A percentile compares a stretch with the other conserved stretches of the same genome.
phyloP scores from a whole-genome alignment of 2,113 vertebrate genomes.

The Lucifuga dentata region DNA sequence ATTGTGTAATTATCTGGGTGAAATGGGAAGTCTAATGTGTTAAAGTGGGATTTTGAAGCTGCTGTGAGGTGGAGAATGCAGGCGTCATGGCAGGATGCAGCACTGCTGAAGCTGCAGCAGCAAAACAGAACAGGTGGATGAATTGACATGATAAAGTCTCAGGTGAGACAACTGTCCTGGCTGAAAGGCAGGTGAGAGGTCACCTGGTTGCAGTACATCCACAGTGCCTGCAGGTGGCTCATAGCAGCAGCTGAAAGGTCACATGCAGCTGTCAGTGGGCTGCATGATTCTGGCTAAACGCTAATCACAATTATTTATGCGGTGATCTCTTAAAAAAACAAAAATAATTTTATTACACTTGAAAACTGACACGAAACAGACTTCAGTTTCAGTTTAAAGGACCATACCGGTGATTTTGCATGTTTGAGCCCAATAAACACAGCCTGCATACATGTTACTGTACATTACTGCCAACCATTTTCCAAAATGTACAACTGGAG shows the following conservation, averaged over 20 bases:
- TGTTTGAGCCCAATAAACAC: no score
- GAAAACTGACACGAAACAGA: no score
- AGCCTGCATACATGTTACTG: no score
- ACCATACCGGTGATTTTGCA: no score
- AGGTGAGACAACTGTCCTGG: conserved; percentile 51
- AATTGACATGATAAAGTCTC: conserved; percentile 52
- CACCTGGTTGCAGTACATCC: not conserved
- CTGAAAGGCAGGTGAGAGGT: not conserved
- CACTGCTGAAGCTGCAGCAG: conserved; percentile 71
- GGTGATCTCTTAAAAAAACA: no score
- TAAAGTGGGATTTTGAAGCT: conserved; percentile 92
- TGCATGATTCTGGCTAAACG: no score
- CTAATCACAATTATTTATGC: no score
- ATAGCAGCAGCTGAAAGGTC: not conserved
- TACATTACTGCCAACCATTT: no score
- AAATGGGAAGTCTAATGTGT: conserved; percentile 94
- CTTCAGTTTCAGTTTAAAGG: no score
- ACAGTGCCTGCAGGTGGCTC: not conserved
- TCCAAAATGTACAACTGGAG: no score
- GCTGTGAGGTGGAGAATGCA: conserved; percentile 68
- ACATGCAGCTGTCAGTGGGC: no score
- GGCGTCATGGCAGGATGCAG: conserved; percentile 59
- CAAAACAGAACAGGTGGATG: conserved; percentile 71
- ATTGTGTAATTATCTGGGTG: conserved; percentile 96
- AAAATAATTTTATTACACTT: no score